Conservation (phyloP, 2,888 invertebrate genomes). For the Drosophila ustulata region DNA sequence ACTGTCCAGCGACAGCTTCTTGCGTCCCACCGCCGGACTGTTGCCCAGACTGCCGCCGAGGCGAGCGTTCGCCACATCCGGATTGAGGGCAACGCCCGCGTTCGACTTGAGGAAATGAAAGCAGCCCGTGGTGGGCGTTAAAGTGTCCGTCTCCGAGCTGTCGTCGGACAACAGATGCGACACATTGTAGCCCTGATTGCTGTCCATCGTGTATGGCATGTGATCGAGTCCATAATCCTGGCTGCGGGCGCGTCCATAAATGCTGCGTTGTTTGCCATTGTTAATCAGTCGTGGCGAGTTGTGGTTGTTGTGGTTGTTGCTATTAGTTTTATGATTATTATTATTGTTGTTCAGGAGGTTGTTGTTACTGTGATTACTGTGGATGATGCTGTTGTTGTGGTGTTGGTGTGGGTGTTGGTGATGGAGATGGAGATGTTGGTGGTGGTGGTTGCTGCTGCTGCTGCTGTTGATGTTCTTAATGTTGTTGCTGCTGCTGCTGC, state of each 20-base stretch:
- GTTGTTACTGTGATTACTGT: slow-evolving; percentile 26
- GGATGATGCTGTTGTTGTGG: slow-evolving; percentile 35
- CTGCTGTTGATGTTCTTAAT: slow-evolving; percentile 22
- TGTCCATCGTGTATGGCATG: slow-evolving; percentile 21
- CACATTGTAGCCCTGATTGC: slow-evolving; percentile 16
- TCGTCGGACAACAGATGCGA: slow-evolving; percentile 50
- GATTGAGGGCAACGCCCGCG: background rate
- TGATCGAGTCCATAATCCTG: slow-evolving; percentile 83
- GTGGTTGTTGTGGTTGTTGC: slow-evolving; percentile 31
- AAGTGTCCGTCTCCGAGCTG: slow-evolving; percentile 72
- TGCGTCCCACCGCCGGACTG: slow-evolving; percentile 81
- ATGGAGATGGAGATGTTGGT: background rate
- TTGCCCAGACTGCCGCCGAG: slow-evolving; percentile 77
- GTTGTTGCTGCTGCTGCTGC: slow-evolving; percentile 31
- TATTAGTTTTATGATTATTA: background rate
- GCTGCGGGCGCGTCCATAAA: slow-evolving; percentile 71
- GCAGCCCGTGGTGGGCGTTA: slow-evolving; percentile 78
- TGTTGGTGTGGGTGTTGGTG: slow-evolving; percentile 7
- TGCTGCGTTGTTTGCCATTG: slow-evolving; percentile 41
- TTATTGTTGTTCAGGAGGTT: slow-evolving; percentile 35
- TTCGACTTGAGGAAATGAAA: slow-evolving; percentile 78
- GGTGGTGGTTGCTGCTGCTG: slow-evolving; percentile 25
- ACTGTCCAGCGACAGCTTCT: slow-evolving; percentile 84
- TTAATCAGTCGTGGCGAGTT: slow-evolving; percentile 54
- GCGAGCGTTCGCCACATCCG: slow-evolving; percentile 21